Percentiles rank a stretch among this genome's conserved stretches.
These are phyloP conservation scores for Apocrypta bakeri DNA, from an alignment of 1,140 invertebrate genomes.

Conservation along the genomic window DNA sequence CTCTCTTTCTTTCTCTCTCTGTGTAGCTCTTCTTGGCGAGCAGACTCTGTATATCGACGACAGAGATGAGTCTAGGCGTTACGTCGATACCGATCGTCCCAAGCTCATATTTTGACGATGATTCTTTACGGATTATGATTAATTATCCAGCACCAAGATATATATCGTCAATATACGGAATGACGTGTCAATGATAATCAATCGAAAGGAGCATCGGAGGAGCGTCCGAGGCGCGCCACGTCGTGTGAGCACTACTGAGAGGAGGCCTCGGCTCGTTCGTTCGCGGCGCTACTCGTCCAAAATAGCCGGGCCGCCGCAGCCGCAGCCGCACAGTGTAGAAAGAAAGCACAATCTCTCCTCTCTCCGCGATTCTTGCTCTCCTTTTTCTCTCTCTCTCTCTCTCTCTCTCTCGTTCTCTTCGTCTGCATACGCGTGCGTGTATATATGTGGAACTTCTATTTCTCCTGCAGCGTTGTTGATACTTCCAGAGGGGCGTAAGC, in stretches of 20 bases:
- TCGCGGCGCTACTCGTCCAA: slow-evolving; percentile 66
- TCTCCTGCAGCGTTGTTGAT: background rate
- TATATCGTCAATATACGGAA: too few species aligned
- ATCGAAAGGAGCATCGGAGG: background rate
- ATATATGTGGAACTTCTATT: background rate
- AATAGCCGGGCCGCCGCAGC: slow-evolving; percentile 65
- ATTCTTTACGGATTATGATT: too few species aligned
- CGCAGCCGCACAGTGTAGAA: slow-evolving; percentile 66
- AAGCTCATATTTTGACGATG: background rate
- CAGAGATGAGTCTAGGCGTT: too few species aligned
- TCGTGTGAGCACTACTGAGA: slow-evolving; percentile 30
- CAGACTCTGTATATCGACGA: too few species aligned
- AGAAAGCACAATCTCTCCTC: slow-evolving; percentile 37
- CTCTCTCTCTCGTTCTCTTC: background rate
- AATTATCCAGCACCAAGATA: too few species aligned
- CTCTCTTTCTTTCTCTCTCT: too few species aligned
- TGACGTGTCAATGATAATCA: background rate
- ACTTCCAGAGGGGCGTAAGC: background rate
- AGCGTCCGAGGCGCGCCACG: slow-evolving; percentile 31
- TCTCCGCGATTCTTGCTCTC: background rate
- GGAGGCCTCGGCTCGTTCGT: slow-evolving; percentile 57
- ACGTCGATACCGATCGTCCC: background rate
- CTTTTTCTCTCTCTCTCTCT: slow-evolving; percentile 9
- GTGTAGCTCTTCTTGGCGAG: too few species aligned
- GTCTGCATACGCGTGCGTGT: background rate